Conservation (phyloP, 2,888 invertebrate genomes). For the Drosophila birchii region DNA sequence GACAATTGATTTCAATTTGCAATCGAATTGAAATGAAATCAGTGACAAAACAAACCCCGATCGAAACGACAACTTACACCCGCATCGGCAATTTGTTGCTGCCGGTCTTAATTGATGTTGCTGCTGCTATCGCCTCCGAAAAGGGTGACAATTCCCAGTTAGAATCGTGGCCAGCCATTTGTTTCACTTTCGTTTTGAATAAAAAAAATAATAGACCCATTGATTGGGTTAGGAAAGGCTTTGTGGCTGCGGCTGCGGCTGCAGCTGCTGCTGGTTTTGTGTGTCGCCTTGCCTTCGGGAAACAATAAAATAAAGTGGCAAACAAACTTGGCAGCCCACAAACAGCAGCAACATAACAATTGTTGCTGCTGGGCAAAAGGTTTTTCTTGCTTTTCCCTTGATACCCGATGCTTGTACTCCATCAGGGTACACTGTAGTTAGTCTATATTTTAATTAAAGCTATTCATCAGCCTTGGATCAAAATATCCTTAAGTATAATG, state of each 20-base stretch:
- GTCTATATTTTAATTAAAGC: neutral
- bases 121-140: slow-evolving; percentile 35
- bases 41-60: slow-evolving; percentile 74
- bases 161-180: slow-evolving; percentile 74
- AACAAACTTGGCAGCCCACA: slow-evolving; percentile 58
- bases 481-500: neutral
- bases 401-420: slow-evolving; percentile 1
- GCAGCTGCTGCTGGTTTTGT: slow-evolving; percentile 45
- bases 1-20: slow-evolving; percentile 79
- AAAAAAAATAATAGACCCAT: slow-evolving; percentile 12
- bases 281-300: slow-evolving; percentile 73
- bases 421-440: neutral
- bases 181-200: slow-evolving; percentile 71
- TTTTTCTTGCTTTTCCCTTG: slow-evolving; percentile 10
- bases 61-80: slow-evolving; percentile 67
- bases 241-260: slow-evolving; percentile 35
- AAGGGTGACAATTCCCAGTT: slow-evolving; percentile 62
- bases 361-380: slow-evolving; percentile 27
- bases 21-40: slow-evolving; percentile 79
- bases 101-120: slow-evolving; percentile 70
- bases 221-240: slow-evolving; percentile 28
- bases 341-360: slow-evolving; percentile 49
- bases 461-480: neutral
- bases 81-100: slow-evolving; percentile 59
- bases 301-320: slow-evolving; percentile 81